Percentiles rank a stretch among this genome's conserved stretches.
Conservation (phyloP, 1,140 invertebrate species). For the Drosophila funebris region DNA sequence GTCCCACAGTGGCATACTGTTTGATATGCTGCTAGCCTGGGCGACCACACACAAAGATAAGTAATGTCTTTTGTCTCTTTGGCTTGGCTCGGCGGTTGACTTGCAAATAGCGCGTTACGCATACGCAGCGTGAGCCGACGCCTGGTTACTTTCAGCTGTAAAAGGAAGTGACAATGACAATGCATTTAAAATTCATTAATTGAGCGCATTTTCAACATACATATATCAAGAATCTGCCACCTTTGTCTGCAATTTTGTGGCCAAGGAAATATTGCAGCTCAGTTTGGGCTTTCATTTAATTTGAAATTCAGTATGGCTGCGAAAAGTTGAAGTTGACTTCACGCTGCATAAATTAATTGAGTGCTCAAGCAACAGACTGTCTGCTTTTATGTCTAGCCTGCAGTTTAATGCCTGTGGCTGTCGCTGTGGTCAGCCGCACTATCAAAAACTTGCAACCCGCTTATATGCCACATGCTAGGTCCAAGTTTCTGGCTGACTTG, state of each 20-base stretch:
- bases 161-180: slow-evolving; percentile 65
- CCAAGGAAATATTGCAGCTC: slow-evolving; percentile 14
- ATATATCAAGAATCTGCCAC: slow-evolving; percentile 3
- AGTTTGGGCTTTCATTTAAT: slow-evolving; percentile 18
- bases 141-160: neutral
- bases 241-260: slow-evolving; percentile 41
- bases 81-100: slow-evolving; percentile 53
- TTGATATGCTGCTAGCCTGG: slow-evolving; percentile 31
- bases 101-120: slow-evolving; percentile 69
- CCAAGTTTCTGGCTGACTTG: slow-evolving; percentile 16
- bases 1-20: slow-evolving; percentile 26
- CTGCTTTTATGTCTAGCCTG: slow-evolving; percentile 25
- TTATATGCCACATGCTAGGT: slow-evolving; percentile 26
- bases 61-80: slow-evolving; percentile 40
- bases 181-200: slow-evolving; percentile 81
- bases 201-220: slow-evolving; percentile 63
- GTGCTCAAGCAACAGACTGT: slow-evolving; percentile 53
- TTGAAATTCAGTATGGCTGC: slow-evolving; percentile 19
- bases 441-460: slow-evolving; percentile 58
- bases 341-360: slow-evolving; percentile 79
- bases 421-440: slow-evolving; percentile 55
- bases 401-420: slow-evolving; percentile 9
- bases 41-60: slow-evolving; percentile 54
- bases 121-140: slow-evolving; percentile 55
- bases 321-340: slow-evolving; percentile 51